Conservation (phyloP, 2,888 invertebrate species). For the Siphonodentalium dalli region DNA sequence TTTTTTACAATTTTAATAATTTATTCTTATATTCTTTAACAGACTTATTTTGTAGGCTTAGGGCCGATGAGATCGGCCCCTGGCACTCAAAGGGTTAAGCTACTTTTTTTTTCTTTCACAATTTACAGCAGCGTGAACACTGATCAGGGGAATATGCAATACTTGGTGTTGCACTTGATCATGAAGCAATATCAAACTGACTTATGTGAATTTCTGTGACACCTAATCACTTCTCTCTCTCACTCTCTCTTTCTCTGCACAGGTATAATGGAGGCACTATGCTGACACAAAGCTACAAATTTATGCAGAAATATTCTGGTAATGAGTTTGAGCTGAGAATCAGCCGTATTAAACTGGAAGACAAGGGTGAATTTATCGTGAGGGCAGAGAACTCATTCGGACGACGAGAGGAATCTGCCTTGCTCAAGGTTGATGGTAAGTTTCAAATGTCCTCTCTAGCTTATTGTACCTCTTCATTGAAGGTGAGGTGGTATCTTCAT, state of each 20-base stretch:
- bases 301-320: conserved; percentile 96
- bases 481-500: not conserved
- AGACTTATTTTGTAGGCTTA: no score
- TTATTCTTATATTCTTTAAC: no score
- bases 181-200: no score
- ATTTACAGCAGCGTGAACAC: no score
- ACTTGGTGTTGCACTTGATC: no score
- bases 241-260: conserved; percentile 11
- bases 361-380: conserved; percentile 96
- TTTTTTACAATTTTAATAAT: no score
- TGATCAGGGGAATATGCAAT: no score
- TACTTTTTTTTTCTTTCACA: no score
- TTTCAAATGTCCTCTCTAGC: not conserved
- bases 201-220: not conserved
- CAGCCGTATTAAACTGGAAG: conserved; percentile 92
- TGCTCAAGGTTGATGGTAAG: conserved; percentile 62
- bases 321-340: conserved; percentile 98
- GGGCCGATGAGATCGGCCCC: no score
- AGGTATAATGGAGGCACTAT: conserved; percentile 54
- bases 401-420: conserved; percentile 54
- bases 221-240: no score
- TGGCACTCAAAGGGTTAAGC: no score
- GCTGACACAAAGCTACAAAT: conserved; percentile 95
- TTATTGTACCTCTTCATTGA: not conserved
- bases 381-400: conserved; percentile 66